Percentiles rank a stretch among this genome's conserved stretches.
These are phyloP conservation scores for Sprattus sprattus DNA, from an alignment of 2,113 vertebrate genomes.

Conservation along the genomic window DNA sequence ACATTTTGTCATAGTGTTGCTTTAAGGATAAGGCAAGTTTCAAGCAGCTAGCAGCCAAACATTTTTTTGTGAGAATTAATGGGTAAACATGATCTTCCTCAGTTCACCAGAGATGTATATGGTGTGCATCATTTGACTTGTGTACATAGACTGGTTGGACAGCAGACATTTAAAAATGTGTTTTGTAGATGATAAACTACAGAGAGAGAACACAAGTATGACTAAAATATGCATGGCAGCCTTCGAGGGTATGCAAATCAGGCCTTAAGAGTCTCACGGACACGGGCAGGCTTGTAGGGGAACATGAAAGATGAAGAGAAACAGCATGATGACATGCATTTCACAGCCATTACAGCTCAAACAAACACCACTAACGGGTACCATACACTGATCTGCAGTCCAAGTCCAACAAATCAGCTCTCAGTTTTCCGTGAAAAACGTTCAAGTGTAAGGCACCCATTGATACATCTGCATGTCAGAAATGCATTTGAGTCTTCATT, in stretches of 20 bases:
- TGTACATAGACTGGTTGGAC: constrained; percentile 22
- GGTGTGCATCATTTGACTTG: neutral
- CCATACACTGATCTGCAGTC: neutral
- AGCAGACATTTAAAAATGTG: constrained; percentile 48
- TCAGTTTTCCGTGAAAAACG: neutral
- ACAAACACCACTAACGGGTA: neutral
- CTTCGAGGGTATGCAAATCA: constrained; percentile 57
- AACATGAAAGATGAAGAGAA: constrained; percentile 46
- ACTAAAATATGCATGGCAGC: constrained; percentile 58
- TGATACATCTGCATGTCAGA: neutral
- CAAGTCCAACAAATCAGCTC: neutral
- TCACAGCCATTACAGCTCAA: constrained; percentile 40
- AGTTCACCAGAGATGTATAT: neutral
- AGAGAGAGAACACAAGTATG: constrained; percentile 47
- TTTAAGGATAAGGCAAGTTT: neutral
- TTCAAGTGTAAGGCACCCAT: neutral
- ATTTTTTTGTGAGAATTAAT: neutral
- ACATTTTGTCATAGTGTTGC: too few relatives aligned
- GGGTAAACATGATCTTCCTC: neutral
- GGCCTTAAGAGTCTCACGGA: constrained; percentile 22
- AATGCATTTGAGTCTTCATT: neutral
- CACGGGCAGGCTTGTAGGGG: constrained; percentile 38
- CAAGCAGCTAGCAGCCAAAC: neutral
- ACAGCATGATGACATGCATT: constrained; percentile 1
- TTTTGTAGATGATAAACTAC: constrained; percentile 51